Evolutionary conservation across 2,797 vertebrate species (phyloP).

Genomic region (Intellagama lesueurii): DNA sequence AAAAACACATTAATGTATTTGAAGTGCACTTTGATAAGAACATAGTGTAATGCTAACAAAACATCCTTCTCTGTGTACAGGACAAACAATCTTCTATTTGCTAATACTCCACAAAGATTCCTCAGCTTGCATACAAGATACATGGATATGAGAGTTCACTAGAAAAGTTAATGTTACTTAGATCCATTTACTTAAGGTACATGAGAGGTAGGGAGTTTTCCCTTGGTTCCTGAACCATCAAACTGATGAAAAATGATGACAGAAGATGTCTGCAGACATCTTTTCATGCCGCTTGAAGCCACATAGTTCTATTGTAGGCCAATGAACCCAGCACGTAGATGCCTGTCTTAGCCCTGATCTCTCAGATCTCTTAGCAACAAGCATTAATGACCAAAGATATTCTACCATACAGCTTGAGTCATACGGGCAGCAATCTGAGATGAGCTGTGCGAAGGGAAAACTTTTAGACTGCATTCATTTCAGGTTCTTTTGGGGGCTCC

Average conservation of each 20-base stretch:
- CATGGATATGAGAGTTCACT: neutral
- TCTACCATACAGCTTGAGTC: no score
- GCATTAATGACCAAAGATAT: neutral
- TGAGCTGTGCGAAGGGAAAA: neutral
- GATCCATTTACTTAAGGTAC: conserved; percentile 3
- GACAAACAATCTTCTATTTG: conserved; percentile 29
- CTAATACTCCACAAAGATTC: conserved; percentile 48
- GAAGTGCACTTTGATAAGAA: conserved; percentile 24
- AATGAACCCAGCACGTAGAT: neutral
- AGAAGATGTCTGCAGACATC: conserved; percentile 50
- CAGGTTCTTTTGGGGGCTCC: no score
- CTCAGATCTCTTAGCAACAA: neutral
- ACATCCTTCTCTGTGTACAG: conserved; percentile 36
- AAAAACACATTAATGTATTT: conserved; percentile 22
- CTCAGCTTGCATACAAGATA: conserved; percentile 46
- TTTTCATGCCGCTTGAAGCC: conserved; percentile 51
- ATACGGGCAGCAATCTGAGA: neutral
- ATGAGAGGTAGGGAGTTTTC: neutral
- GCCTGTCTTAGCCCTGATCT: neutral
- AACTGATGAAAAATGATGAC: neutral
- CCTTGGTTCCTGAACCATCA: neutral
- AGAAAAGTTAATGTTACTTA: conserved; percentile 48
- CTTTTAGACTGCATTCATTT: no score
- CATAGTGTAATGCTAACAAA: neutral
- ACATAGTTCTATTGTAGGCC: neutral